A percentile compares a stretch with the other conserved stretches of the same genome.
Evolutionary conservation across 2,113 vertebrate species (phyloP).

Genomic region (Chionodraco myersi): DNA sequence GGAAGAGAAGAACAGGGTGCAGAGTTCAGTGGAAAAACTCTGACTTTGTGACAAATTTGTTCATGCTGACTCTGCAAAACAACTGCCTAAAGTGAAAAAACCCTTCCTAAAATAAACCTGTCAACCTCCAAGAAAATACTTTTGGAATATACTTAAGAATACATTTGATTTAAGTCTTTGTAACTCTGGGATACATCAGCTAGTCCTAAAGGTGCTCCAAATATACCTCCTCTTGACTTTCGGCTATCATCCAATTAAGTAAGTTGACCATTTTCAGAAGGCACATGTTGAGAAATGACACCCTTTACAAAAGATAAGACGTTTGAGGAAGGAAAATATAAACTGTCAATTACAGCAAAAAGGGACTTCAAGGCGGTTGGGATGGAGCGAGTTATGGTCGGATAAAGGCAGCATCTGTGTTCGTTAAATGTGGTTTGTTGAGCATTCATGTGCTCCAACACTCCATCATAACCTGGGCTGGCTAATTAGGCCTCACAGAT

Average conservation of each 20-base stretch:
- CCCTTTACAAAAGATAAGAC: constrained; percentile 15
- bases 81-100: constrained; percentile 14
- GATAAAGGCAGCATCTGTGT: constrained; percentile 51
- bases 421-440: constrained; percentile 53
- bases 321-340: constrained; percentile 24
- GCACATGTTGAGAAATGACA: not conserved
- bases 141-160: constrained; percentile 7
- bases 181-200: constrained; percentile 38
- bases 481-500: constrained; percentile 71
- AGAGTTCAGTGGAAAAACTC: not conserved
- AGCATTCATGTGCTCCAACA: constrained; percentile 11
- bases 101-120: constrained; percentile 35
- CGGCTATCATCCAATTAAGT: constrained; percentile 30
- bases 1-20: too few relatives aligned
- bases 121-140: constrained; percentile 25
- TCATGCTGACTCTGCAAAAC: constrained; percentile 7
- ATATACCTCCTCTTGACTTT: constrained; percentile 30
- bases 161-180: constrained; percentile 44
- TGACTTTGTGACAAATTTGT: not conserved
- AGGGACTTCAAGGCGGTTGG: constrained; percentile 2
- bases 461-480: constrained; percentile 59
- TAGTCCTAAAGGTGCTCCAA: not conserved
- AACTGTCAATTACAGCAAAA: constrained; percentile 53
- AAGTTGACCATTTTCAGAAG: constrained; percentile 13
- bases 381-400: not conserved